phyloP scores from a whole-genome alignment of 1,140 invertebrate species.

The Lerema accius region DNA sequence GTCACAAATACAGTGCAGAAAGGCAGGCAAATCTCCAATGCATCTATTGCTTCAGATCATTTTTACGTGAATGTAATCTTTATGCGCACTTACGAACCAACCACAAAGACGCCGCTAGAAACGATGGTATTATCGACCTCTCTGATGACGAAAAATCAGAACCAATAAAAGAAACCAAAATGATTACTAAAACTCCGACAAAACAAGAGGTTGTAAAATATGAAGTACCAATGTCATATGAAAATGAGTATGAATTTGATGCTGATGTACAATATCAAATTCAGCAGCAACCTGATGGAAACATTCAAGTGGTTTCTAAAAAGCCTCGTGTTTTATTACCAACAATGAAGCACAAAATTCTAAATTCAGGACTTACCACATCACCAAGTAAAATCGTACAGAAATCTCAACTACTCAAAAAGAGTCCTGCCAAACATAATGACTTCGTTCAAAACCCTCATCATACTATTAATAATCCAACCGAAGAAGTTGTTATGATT shows the following conservation, averaged over 20 bases:
- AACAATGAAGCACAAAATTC: constrained; percentile 62
- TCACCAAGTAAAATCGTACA: constrained; percentile 40
- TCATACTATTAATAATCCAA: constrained; percentile 47
- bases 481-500: constrained; percentile 83
- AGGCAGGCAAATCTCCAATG: constrained; percentile 83
- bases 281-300: constrained; percentile 67
- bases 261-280: constrained; percentile 66
- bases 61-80: constrained; percentile 85
- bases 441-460: constrained; percentile 41
- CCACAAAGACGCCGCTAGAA: constrained; percentile 84
- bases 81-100: constrained; percentile 86
- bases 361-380: constrained; percentile 56
- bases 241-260: constrained; percentile 59
- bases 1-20: constrained; percentile 82
- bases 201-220: constrained; percentile 60
- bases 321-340: constrained; percentile 65
- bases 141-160: constrained; percentile 81
- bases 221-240: constrained; percentile 59
- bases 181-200: constrained; percentile 1
- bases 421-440: constrained; percentile 37
- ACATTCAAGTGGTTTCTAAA: constrained; percentile 81
- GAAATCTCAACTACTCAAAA: constrained; percentile 39
- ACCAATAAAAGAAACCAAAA: constrained; percentile 39
- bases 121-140: constrained; percentile 86
- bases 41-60: constrained; percentile 87